Evolutionary conservation across 2,888 invertebrate species (phyloP).

Genomic region (Temnothorax rugatulus): DNA sequence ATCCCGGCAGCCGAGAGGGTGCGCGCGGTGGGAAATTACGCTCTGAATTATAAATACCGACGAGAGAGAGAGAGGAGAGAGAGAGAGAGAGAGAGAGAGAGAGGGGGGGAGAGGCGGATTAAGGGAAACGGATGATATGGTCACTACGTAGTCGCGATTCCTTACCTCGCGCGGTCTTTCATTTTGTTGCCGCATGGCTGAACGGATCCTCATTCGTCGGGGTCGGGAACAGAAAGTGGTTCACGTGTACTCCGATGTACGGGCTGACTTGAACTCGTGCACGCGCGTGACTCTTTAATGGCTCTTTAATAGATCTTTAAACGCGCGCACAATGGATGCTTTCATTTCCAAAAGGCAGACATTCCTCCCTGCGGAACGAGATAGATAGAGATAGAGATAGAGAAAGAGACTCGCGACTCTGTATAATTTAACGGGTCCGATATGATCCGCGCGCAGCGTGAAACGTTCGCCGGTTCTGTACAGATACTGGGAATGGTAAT

Average conservation of each 20-base stretch:
- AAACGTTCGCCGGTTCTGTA: conserved; percentile 73
- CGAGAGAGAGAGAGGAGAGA: neutral
- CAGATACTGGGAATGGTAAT: conserved; percentile 80
- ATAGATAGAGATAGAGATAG: neutral
- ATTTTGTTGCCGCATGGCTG: conserved; percentile 33
- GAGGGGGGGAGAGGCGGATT: conserved; percentile 24
- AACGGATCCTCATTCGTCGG: conserved; percentile 3
- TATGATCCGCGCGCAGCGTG: conserved; percentile 72
- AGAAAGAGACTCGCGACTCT: conserved; percentile 6
- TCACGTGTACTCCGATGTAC: neutral
- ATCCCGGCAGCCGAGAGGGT: neutral
- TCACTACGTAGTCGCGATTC: conserved; percentile 46
- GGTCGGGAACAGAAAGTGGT: neutral
- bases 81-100: too few species aligned
- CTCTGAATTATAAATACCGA: conserved; percentile 58
- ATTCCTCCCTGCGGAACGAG: neutral
- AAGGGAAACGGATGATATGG: conserved; percentile 51
- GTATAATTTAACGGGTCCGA: conserved; percentile 74
- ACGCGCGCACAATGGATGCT: conserved; percentile 20
- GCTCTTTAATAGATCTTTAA: conserved; percentile 24
- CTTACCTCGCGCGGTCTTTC: conserved; percentile 47
- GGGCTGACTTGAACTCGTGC: neutral
- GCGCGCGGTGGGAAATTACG: conserved; percentile 46
- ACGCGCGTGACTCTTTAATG: neutral
- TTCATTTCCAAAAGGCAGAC: conserved; percentile 12